A percentile compares a stretch with the other conserved stretches of the same genome.
Evolutionary conservation across 2,797 vertebrate genomes (phyloP).

Genomic region (Enteromius treurensis): DNA sequence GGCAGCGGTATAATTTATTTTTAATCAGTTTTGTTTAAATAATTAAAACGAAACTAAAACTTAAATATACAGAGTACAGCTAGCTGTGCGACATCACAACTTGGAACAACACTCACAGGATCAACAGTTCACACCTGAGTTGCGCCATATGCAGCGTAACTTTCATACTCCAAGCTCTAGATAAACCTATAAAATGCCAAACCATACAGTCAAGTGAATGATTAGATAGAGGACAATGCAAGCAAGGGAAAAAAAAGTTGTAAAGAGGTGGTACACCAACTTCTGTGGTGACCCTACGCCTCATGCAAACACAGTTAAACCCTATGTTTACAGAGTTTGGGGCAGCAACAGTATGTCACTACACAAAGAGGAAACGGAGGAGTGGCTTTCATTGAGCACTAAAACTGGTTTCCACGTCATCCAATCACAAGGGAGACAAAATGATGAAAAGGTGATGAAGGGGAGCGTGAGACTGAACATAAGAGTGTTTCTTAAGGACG

Average conservation of each 20-base stretch:
- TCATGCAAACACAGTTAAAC: constrained; percentile 57
- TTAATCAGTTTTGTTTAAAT: background rate
- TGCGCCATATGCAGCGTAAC: background rate
- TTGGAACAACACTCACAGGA: constrained; percentile 36
- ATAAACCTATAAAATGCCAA: constrained; percentile 37
- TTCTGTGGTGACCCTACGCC: constrained; percentile 41
- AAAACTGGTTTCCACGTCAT: constrained; percentile 34
- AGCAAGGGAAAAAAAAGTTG: background rate
- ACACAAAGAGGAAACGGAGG: constrained; percentile 55
- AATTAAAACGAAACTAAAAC: no score
- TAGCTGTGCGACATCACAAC: constrained; percentile 25
- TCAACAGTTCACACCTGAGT: constrained; percentile 33
- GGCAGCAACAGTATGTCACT: constrained; percentile 61
- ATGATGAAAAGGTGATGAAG: constrained; percentile 62
- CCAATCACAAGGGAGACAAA: constrained; percentile 32
- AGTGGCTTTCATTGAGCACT: constrained; percentile 59
- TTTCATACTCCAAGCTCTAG: constrained; percentile 2
- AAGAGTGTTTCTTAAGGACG: background rate
- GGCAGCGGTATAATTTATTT: background rate
- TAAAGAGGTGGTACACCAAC: constrained; percentile 26
- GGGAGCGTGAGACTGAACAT: background rate
- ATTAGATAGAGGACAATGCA: constrained; percentile 41
- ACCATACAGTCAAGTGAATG: constrained; percentile 32
- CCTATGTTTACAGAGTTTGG: constrained; percentile 57
- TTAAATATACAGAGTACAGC: no score